phyloP scores from a whole-genome alignment of 53 echinoderm and acorn worm species.

The Holothuria scabra region DNA sequence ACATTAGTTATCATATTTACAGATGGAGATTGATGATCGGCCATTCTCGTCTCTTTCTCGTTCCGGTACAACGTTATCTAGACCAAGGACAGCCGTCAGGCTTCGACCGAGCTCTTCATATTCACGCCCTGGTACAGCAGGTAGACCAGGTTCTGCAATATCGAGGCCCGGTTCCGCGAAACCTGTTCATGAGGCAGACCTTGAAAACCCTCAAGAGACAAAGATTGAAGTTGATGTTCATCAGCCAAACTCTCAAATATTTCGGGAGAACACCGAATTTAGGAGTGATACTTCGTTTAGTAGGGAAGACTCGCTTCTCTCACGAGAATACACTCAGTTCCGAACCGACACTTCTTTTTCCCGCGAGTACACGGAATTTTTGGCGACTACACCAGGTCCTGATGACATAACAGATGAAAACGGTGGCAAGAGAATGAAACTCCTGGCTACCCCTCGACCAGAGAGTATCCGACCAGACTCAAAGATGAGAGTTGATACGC shows the following conservation, averaged over 20 bases:
- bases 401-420: not conserved
- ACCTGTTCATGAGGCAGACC: not conserved
- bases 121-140: conserved; percentile 57
- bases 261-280: conserved; percentile 7
- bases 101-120: conserved; percentile 56
- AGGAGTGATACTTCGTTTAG: conserved; percentile 31
- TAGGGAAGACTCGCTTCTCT: conserved; percentile 11
- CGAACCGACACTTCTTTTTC: conserved; percentile 24
- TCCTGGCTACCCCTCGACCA: conserved; percentile 62
- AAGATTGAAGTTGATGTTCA: not conserved
- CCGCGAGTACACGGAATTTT: conserved; percentile 26
- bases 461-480: conserved; percentile 58
- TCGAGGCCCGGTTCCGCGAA: conserved; percentile 49
- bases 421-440: not conserved
- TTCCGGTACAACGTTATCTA: conserved; percentile 58
- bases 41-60: conserved; percentile 59
- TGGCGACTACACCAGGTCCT: conserved; percentile 22
- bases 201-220: not conserved
- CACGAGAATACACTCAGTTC: conserved; percentile 8
- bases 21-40: conserved; percentile 50
- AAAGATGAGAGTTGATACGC: conserved; percentile 58
- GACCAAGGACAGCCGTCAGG: conserved; percentile 51
- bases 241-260: not conserved
- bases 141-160: conserved; percentile 35
- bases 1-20: not conserved